phyloP scores from a whole-genome alignment of 2,113 vertebrate genomes.

The Hypomesus transpacificus region DNA sequence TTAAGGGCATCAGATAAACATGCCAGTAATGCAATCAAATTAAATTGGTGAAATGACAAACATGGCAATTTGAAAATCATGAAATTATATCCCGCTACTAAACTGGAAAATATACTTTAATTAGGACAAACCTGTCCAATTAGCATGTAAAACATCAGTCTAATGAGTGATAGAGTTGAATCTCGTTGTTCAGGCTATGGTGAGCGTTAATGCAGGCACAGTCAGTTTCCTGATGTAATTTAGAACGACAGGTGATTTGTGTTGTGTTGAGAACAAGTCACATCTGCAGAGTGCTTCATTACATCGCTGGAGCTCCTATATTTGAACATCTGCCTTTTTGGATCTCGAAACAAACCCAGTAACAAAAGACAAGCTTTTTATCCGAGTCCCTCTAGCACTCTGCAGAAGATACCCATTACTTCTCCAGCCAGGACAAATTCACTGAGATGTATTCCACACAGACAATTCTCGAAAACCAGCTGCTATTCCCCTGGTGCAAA shows the following conservation, averaged over 20 bases:
- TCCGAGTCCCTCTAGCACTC: conserved; percentile 21
- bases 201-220: too few species aligned
- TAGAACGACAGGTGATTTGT: conserved; percentile 22
- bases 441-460: conserved; percentile 41
- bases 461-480: conserved; percentile 52
- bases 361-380: conserved; percentile 22
- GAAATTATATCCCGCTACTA: conserved; percentile 24
- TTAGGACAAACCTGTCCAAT: conserved; percentile 30
- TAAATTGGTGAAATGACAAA: conserved; percentile 32
- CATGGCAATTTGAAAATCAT: background rate
- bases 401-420: conserved; percentile 38
- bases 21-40: conserved; percentile 34
- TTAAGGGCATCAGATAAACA: conserved; percentile 50
- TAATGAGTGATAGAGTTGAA: conserved; percentile 21
- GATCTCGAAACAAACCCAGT: conserved; percentile 12
- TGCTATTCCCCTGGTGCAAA: conserved; percentile 56
- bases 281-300: conserved; percentile 1
- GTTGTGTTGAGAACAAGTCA: background rate
- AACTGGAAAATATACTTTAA: conserved; percentile 34
- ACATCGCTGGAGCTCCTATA: background rate
- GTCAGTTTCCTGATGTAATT: background rate
- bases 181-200: too few species aligned
- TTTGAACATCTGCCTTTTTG: conserved; percentile 16
- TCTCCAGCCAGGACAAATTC: conserved; percentile 41
- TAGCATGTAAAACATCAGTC: conserved; percentile 12